These are phyloP conservation scores for Vipera ursinii DNA, from an alignment of 2,797 vertebrate genomes.

Conservation along the genomic window DNA sequence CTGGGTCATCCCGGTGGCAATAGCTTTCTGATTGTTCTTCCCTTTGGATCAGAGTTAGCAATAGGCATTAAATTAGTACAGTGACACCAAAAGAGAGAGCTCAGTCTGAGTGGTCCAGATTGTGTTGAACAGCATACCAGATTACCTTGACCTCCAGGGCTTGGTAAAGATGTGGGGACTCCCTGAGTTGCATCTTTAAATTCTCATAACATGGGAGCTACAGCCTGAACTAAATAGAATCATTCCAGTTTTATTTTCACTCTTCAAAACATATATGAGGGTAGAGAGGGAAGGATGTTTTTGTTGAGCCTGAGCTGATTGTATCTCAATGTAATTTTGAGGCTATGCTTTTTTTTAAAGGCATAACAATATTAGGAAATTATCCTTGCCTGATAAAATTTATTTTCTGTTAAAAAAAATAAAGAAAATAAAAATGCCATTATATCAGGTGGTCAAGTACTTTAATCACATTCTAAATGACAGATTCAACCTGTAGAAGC, in stretches of 20 bases:
- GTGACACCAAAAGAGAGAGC: not conserved
- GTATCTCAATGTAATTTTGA: conserved; percentile 1
- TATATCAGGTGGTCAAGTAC: rapidly evolving
- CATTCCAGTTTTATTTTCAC: not conserved
- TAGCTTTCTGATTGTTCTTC: conserved; percentile 18
- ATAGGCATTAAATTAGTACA: conserved; percentile 1
- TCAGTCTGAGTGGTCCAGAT: not conserved
- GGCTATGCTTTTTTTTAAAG: not conserved
- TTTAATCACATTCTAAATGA: not conserved
- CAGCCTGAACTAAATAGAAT: not conserved
- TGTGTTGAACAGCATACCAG: conserved; percentile 4
- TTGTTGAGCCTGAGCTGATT: not conserved
- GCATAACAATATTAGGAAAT: not conserved
- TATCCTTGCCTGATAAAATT: not conserved
- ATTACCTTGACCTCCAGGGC: conserved; percentile 17
- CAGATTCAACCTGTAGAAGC: not conserved
- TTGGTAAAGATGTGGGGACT: conserved; percentile 18
- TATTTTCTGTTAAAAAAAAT: not conserved
- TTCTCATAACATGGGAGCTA: not conserved
- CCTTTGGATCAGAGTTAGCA: conserved; percentile 1
- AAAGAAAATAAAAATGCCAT: not conserved
- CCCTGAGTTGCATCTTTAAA: not conserved
- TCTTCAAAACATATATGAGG: not conserved
- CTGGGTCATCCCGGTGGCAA: not conserved
- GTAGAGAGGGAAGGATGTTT: not conserved